Evolutionary conservation across 2,888 invertebrate genomes (phyloP).

Genomic region (Corbicula japonica): DNA sequence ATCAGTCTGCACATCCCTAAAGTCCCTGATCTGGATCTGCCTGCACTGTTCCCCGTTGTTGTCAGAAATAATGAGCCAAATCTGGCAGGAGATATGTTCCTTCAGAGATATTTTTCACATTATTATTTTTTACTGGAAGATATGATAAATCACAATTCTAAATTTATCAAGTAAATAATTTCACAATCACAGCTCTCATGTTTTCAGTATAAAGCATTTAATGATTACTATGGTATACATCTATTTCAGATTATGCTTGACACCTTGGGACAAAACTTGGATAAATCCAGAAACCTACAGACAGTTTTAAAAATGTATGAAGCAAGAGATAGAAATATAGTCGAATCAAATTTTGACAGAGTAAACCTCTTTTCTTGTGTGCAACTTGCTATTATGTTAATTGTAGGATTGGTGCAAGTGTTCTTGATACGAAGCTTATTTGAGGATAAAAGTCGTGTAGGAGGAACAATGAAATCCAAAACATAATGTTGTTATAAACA

Average conservation of each 20-base stretch:
- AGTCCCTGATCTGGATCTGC: no score
- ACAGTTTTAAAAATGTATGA: constrained; percentile 90
- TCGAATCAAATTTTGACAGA: constrained; percentile 93
- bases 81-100: no score
- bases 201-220: no score
- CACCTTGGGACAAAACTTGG: constrained; percentile 88
- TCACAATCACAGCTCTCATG: no score
- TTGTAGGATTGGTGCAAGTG: constrained; percentile 91
- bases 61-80: no score
- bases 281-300: constrained; percentile 84
- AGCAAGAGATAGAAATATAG: constrained; percentile 93
- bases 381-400: constrained; percentile 91
- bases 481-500: constrained; percentile 48
- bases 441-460: constrained; percentile 87
- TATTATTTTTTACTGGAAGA: no score
- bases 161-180: no score
- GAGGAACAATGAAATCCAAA: constrained; percentile 62
- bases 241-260: constrained; percentile 90
- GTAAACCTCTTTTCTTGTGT: constrained; percentile 91
- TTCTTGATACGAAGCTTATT: constrained; percentile 93
- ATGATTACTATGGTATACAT: no score
- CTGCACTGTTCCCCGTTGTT: no score
- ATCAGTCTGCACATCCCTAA: no score
- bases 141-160: no score
- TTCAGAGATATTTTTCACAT: no score